Evolutionary conservation across 1,140 invertebrate genomes (phyloP).

Genomic region (Drosophila kurseongensis): DNA sequence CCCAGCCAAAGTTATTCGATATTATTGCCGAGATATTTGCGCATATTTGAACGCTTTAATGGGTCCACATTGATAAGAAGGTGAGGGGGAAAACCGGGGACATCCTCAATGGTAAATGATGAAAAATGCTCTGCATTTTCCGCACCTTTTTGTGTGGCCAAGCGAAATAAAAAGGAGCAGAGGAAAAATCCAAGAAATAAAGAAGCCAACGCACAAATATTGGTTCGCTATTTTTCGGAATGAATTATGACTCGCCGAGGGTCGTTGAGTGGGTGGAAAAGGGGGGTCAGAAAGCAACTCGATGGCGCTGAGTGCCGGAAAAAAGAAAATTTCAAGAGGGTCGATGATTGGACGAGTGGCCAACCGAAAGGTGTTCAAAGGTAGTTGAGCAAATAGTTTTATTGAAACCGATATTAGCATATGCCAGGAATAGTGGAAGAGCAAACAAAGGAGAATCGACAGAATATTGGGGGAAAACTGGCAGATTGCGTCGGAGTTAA

Average conservation of each 20-base stretch:
- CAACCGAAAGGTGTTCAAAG: conserved; percentile 50
- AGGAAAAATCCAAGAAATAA: conserved; percentile 53
- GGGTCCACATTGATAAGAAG: conserved; percentile 68
- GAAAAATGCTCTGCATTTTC: conserved; percentile 79
- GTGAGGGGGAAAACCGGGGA: conserved; percentile 18
- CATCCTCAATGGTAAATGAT: conserved; percentile 64
- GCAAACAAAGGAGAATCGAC: conserved; percentile 12
- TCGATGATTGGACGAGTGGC: conserved; percentile 50
- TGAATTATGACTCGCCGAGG: conserved; percentile 69
- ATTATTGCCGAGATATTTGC: conserved; percentile 42
- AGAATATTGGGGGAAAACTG: conserved; percentile 30
- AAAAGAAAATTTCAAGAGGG: conserved; percentile 47
- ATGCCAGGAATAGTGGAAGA: conserved; percentile 22
- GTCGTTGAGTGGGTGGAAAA: conserved; percentile 22
- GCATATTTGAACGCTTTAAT: conserved; percentile 57
- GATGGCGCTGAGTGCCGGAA: conserved; percentile 48
- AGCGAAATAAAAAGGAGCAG: conserved; percentile 51
- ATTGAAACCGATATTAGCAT: conserved; percentile 57
- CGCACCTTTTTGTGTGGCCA: conserved; percentile 68
- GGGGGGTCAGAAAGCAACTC: conserved; percentile 1
- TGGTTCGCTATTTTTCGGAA: conserved; percentile 71
- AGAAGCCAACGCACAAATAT: conserved; percentile 74
- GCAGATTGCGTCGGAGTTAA: conserved; percentile 36
- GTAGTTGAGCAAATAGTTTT: conserved; percentile 61
- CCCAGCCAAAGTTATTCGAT: conserved; percentile 17